Evolutionary conservation across 2,797 vertebrate genomes (phyloP).

Genomic region (Fundulus diaphanus): DNA sequence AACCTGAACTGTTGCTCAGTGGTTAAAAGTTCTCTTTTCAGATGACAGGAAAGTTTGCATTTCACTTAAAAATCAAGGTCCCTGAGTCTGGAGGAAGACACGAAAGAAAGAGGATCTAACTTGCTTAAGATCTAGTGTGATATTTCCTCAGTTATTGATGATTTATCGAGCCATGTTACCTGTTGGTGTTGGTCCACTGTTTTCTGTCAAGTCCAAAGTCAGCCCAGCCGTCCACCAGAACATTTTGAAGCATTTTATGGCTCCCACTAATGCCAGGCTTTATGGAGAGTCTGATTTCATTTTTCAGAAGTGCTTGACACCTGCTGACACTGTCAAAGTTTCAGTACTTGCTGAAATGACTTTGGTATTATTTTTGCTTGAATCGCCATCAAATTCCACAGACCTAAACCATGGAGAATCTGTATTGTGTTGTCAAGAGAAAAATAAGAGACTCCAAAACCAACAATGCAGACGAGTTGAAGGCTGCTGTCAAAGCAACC

Average conservation of each 20-base stretch:
- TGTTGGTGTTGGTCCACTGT: neutral
- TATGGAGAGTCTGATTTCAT: neutral
- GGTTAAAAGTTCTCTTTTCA: too few relatives aligned
- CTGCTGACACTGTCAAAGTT: neutral
- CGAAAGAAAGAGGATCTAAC: too few relatives aligned
- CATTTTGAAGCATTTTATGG: neutral
- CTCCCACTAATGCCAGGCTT: neutral
- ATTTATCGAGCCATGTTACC: neutral
- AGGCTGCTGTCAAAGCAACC: neutral
- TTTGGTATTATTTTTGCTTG: neutral
- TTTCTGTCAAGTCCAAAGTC: neutral
- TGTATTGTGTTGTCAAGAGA: neutral
- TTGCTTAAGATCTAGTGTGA: too few relatives aligned
- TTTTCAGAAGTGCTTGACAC: neutral
- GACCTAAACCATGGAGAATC: neutral
- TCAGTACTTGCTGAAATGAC: too few relatives aligned
- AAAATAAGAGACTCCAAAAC: neutral
- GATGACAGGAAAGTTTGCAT: too few relatives aligned
- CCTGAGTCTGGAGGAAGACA: too few relatives aligned
- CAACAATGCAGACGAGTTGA: neutral
- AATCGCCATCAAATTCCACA: neutral
- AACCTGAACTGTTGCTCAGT: too few relatives aligned
- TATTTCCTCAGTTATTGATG: neutral
- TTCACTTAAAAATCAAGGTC: too few relatives aligned
- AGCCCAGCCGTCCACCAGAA: neutral